Evolutionary conservation across 2,888 invertebrate genomes (phyloP).

Genomic region (Meteorus cinctellus): DNA sequence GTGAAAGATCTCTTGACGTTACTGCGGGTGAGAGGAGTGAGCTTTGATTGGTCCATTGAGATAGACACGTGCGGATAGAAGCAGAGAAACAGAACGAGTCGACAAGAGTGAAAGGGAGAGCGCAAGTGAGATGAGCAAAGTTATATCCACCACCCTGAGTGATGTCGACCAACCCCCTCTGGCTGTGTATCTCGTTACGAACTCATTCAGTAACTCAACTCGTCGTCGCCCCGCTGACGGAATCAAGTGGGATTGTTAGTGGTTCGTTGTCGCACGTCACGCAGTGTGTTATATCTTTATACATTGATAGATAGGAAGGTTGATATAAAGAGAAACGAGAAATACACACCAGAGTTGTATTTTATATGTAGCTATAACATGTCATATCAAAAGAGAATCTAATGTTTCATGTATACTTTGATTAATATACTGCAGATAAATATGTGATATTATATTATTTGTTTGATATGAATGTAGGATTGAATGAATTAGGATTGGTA

Average conservation of each 20-base stretch:
- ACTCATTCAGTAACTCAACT: conserved; percentile 69
- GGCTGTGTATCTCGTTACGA: conserved; percentile 72
- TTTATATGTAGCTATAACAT: no score
- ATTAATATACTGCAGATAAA: no score
- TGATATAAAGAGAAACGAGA: conserved; percentile 36
- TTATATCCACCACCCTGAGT: conserved; percentile 15
- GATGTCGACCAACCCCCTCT: conserved; percentile 61
- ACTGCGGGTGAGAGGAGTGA: conserved; percentile 57
- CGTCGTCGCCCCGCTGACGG: conserved; percentile 48
- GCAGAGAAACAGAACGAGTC: conserved; percentile 59
- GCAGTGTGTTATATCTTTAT: conserved; percentile 21
- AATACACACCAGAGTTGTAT: neutral
- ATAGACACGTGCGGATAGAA: conserved; percentile 63
- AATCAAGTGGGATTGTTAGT: conserved; percentile 73
- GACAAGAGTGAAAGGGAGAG: conserved; percentile 50
- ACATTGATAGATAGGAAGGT: neutral
- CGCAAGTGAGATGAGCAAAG: neutral
- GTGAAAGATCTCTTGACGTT: conserved; percentile 3
- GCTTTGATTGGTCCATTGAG: conserved; percentile 74
- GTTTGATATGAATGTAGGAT: no score
- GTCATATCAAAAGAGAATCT: no score
- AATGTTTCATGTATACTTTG: no score
- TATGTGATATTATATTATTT: no score
- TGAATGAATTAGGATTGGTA: no score
- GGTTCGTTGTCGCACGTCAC: conserved; percentile 41